phyloP scores from a whole-genome alignment of 2,888 invertebrate genomes.

The Ischnus inquisitorius region DNA sequence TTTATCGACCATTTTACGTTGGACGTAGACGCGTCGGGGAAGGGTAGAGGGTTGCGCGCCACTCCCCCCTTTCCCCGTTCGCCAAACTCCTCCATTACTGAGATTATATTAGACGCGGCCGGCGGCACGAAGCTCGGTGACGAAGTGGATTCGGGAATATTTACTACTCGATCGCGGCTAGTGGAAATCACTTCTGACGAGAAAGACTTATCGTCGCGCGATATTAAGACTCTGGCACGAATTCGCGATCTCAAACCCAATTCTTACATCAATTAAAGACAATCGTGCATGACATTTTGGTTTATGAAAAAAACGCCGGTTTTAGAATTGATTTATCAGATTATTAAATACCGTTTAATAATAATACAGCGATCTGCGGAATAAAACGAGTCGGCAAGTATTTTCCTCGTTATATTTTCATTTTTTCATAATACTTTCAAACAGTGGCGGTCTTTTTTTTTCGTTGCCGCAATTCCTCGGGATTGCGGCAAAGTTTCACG shows the following conservation, averaged over 20 bases:
- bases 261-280: not conserved
- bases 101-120: constrained; percentile 56
- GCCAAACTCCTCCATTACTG: constrained; percentile 56
- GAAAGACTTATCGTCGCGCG: constrained; percentile 42
- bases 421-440: not conserved
- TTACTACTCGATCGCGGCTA: constrained; percentile 32
- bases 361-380: no score
- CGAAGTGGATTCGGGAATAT: constrained; percentile 54
- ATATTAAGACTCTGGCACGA: constrained; percentile 11
- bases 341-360: no score
- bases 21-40: constrained; percentile 14
- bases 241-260: not conserved
- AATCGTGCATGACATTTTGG: not conserved
- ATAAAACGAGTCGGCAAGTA: not conserved
- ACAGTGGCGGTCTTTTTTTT: constrained; percentile 6
- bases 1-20: constrained; percentile 60
- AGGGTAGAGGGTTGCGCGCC: not conserved
- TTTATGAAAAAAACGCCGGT: not conserved
- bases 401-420: not conserved
- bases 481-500: constrained; percentile 7
- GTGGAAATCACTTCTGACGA: constrained; percentile 50
- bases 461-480: constrained; percentile 29
- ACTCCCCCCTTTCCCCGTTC: constrained; percentile 22
- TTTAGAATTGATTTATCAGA: not conserved
- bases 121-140: constrained; percentile 39